A percentile compares a stretch with the other conserved stretches of the same genome.
Conservation (phyloP, 1,140 invertebrate species). For the Lordiphosa stackelbergi region DNA sequence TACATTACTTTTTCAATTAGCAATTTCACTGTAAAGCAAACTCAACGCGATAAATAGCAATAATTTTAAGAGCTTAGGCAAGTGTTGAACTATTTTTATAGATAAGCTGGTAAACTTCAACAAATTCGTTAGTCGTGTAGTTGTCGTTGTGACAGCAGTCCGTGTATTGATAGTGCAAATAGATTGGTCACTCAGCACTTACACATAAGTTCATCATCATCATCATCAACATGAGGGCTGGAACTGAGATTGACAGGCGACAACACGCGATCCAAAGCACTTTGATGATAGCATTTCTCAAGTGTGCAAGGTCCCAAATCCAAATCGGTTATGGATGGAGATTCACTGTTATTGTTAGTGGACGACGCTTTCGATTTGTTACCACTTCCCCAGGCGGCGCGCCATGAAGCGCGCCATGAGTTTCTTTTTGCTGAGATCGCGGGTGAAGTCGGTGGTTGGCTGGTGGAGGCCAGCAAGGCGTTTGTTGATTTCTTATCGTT, state of each 20-base stretch:
- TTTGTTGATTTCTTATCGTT: constrained; percentile 69
- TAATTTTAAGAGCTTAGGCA: too few relatives aligned
- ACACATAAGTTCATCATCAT: constrained; percentile 13
- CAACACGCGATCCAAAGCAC: constrained; percentile 6
- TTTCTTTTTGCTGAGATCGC: constrained; percentile 68
- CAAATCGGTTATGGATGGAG: not conserved
- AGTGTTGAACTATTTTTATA: too few relatives aligned
- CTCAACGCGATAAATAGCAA: too few relatives aligned
- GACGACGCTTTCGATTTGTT: constrained; percentile 1
- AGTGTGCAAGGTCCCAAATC: constrained; percentile 5
- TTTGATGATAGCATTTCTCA: constrained; percentile 11
- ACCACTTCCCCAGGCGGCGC: constrained; percentile 42
- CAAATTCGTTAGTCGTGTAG: too few relatives aligned
- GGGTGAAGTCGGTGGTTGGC: constrained; percentile 48
- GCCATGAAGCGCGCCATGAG: constrained; percentile 69
- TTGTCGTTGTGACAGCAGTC: too few relatives aligned
- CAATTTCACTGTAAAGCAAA: too few relatives aligned
- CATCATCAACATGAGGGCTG: constrained; percentile 3
- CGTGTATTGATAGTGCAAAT: too few relatives aligned
- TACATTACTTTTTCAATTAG: too few relatives aligned
- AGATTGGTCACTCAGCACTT: constrained; percentile 6
- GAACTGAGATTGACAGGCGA: constrained; percentile 4
- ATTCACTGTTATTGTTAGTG: constrained; percentile 1
- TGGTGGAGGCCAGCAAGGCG: constrained; percentile 67
- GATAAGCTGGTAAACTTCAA: too few relatives aligned